phyloP scores from a whole-genome alignment of 1,140 invertebrate genomes.

The Schmidtea mediterranea region DNA sequence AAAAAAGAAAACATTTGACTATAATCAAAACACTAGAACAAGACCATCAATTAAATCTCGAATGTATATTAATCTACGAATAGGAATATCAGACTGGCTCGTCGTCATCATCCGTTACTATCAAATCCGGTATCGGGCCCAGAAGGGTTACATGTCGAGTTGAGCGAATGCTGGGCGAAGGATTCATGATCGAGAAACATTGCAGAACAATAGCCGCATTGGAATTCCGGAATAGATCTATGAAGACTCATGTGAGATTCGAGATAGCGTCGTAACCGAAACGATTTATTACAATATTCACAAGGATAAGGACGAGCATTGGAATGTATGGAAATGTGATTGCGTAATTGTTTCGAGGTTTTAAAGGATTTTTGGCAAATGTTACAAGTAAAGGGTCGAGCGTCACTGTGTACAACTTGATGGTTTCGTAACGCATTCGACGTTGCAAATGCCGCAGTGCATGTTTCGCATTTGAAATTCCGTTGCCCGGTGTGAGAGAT shows the following conservation, averaged over 20 bases:
- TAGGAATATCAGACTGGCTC: too few relatives aligned
- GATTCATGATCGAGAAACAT: neutral
- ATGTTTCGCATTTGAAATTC: conserved; percentile 63
- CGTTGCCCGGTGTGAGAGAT: conserved; percentile 68
- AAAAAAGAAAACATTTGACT: too few relatives aligned
- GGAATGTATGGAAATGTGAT: too few relatives aligned
- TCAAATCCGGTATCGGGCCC: too few relatives aligned
- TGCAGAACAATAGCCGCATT: conserved; percentile 36
- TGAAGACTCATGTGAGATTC: conserved; percentile 96
- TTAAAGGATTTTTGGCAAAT: neutral
- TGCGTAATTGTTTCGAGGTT: too few relatives aligned
- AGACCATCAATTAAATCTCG: too few relatives aligned
- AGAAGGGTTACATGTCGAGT: too few relatives aligned
- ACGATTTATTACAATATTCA: conserved; percentile 60
- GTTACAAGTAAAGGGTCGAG: conserved; percentile 53
- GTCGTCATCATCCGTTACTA: too few relatives aligned
- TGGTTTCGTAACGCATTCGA: conserved; percentile 35
- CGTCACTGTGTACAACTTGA: conserved; percentile 40
- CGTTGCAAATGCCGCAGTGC: conserved; percentile 17
- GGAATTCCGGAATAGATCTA: conserved; percentile 90
- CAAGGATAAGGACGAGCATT: conserved; percentile 28
- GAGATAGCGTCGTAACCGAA: conserved; percentile 97
- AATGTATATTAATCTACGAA: too few relatives aligned
- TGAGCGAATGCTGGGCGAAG: too few relatives aligned
- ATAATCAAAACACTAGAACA: too few relatives aligned